These are phyloP conservation scores for Drosophila meridiana DNA, from an alignment of 2,888 invertebrate species.

Conservation along the genomic window DNA sequence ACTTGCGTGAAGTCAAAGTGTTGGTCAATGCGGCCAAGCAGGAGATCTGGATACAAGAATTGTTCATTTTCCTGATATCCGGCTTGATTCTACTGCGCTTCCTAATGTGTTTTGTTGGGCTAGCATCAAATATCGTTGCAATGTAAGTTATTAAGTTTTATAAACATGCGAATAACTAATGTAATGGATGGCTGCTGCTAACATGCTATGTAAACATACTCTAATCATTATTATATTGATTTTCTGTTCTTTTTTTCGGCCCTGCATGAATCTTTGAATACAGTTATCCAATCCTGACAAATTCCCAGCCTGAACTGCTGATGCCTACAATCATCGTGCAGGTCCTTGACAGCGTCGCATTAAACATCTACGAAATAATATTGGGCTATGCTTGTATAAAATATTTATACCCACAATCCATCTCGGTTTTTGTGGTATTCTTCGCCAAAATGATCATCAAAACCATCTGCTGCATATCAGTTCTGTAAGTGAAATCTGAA, in stretches of 20 bases:
- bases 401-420: slow-evolving; percentile 64
- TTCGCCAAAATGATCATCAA: slow-evolving; percentile 68
- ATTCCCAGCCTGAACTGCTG: slow-evolving; percentile 76
- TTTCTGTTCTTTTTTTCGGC: not conserved
- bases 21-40: slow-evolving; percentile 48
- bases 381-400: slow-evolving; percentile 71
- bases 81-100: slow-evolving; percentile 76
- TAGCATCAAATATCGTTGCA: slow-evolving; percentile 81
- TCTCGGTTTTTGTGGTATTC: slow-evolving; percentile 71
- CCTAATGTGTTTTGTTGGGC: slow-evolving; percentile 70
- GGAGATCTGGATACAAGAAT: slow-evolving; percentile 63
- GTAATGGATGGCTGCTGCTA: too few relatives aligned
- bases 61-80: slow-evolving; percentile 72
- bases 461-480: slow-evolving; percentile 57
- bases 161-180: too few relatives aligned
- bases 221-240: too few relatives aligned
- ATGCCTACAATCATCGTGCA: slow-evolving; percentile 80
- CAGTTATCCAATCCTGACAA: slow-evolving; percentile 82
- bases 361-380: slow-evolving; percentile 72
- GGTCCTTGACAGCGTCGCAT: slow-evolving; percentile 69
- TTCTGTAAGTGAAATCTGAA: slow-evolving; percentile 61
- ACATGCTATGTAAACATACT: too few relatives aligned
- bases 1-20: slow-evolving; percentile 65
- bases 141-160: slow-evolving; percentile 71
- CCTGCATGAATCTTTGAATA: not conserved